Evolutionary conservation across 92 coral and sea anemone species (phyloP).

Genomic region (Porites rus): DNA sequence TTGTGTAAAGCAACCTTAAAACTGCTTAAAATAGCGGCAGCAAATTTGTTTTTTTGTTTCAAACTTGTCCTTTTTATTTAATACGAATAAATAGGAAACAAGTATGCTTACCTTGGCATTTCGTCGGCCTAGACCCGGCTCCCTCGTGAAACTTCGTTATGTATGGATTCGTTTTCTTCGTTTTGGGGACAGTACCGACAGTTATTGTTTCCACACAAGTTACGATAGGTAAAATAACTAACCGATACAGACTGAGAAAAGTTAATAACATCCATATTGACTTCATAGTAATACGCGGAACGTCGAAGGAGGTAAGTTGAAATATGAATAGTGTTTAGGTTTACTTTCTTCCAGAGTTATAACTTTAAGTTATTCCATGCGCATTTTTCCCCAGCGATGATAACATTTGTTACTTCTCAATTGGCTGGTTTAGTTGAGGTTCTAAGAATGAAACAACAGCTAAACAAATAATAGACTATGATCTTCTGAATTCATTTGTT

Average conservation of each 20-base stretch:
- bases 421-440: constrained; percentile 9
- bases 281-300: neutral
- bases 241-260: neutral
- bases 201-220: constrained; percentile 13
- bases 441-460: constrained; percentile 4
- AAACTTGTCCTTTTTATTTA: too few relatives aligned
- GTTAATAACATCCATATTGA: neutral
- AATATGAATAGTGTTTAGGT: neutral
- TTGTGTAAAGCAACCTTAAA: too few relatives aligned
- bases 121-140: constrained; percentile 85
- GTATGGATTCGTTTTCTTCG: constrained; percentile 81
- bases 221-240: constrained; percentile 1
- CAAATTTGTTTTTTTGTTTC: too few relatives aligned
- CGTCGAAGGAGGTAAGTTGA: neutral
- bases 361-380: neutral
- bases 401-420: constrained; percentile 15
- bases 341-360: neutral
- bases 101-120: constrained; percentile 84
- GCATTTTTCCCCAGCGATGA: neutral
- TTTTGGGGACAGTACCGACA: constrained; percentile 9
- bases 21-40: too few relatives aligned
- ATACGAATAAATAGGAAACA: too few relatives aligned
- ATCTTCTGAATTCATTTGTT: neutral
- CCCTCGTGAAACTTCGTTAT: constrained; percentile 85
- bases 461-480: constrained; percentile 16